Base-by-base conservation (phyloP, 1,140 invertebrate species). In the Atta cephalotes region DNA sequence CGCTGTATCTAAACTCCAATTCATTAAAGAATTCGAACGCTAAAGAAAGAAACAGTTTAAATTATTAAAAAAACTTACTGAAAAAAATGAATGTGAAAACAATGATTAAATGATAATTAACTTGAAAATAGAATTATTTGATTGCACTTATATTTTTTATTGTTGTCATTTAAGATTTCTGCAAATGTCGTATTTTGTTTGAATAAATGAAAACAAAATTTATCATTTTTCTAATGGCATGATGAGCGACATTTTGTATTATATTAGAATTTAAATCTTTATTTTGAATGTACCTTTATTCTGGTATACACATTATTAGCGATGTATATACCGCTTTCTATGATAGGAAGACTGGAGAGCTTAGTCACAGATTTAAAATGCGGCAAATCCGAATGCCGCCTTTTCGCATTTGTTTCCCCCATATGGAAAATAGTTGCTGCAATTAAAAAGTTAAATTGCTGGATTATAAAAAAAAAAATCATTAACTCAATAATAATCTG, bases 1-100 rank as follows among this genome's bases (percentile, higher is more conserved):
- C 0, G 97, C 97, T 28, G 97, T 96, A 66, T 96, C 96, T 16
- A 98, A 95, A 88, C 97, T 97, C 97, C 97, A 98, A 76, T 95
- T 96, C 89, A 98, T 95, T 10, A 98, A 90, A 18, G 96, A 95
- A 93, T 97, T 97, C 0, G 96, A 97, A 77, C 96, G 96, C 97
- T 97, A 70, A 58, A 53, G 16, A 60, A 71, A 28, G 6, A 66
- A 28, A 62, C 18, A 3, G 9, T 45, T 45, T 12, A 45, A 45
- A 2, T 68, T 56, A 53, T 12, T 35, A 18, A 49, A 60, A 25
- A 62, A 62, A 62, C 39, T 45, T 12, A 45, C 28, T 62, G 21
- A 28, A 16, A 28, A 16, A 39, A 63, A 9, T 31, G 3, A n/a
- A 0, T 16, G 5, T 9, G 16, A 65, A 35, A 65, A n/a, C 18